phyloP scores from a whole-genome alignment of 1,140 invertebrate genomes.

The Musca vetustissima region DNA sequence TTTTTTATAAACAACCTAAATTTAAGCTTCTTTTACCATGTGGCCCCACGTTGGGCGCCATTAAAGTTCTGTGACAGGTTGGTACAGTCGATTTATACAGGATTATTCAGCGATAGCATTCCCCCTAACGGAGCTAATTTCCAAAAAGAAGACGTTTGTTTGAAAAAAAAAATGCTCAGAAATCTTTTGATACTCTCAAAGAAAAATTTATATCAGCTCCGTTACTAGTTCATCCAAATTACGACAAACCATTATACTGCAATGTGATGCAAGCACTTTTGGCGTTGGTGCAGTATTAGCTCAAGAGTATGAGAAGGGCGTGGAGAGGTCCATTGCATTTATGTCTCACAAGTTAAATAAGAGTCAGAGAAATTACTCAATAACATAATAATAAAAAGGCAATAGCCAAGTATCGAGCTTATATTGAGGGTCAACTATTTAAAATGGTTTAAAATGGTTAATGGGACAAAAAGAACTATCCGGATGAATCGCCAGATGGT shows the following conservation, averaged over 20 bases:
- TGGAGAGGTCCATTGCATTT: constrained; percentile 32
- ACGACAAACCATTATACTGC: constrained; percentile 38
- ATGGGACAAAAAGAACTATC: too few species aligned
- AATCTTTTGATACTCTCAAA: constrained; percentile 46
- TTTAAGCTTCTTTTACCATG: too few species aligned
- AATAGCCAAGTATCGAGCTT: too few species aligned
- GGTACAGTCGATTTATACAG: constrained; percentile 55
- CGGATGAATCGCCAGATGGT: too few species aligned
- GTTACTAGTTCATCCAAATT: constrained; percentile 49
- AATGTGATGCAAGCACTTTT: constrained; percentile 30
- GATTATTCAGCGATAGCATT: constrained; percentile 52
- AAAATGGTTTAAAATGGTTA: too few species aligned
- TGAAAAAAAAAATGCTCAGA: constrained; percentile 32
- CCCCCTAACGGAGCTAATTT: constrained; percentile 31
- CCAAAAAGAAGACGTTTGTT: constrained; percentile 3
- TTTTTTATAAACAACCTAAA: too few species aligned
- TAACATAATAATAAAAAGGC: too few species aligned
- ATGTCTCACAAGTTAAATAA: background rate
- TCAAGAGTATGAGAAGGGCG: constrained; percentile 31
- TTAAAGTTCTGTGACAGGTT: too few species aligned
- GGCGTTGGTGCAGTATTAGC: constrained; percentile 48
- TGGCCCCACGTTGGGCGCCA: too few species aligned
- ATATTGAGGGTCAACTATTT: too few species aligned
- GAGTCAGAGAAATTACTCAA: too few species aligned
- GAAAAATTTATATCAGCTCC: constrained; percentile 40